phyloP scores from a whole-genome alignment of 2,113 vertebrate genomes.

The Melanerpes aurifrons region DNA sequence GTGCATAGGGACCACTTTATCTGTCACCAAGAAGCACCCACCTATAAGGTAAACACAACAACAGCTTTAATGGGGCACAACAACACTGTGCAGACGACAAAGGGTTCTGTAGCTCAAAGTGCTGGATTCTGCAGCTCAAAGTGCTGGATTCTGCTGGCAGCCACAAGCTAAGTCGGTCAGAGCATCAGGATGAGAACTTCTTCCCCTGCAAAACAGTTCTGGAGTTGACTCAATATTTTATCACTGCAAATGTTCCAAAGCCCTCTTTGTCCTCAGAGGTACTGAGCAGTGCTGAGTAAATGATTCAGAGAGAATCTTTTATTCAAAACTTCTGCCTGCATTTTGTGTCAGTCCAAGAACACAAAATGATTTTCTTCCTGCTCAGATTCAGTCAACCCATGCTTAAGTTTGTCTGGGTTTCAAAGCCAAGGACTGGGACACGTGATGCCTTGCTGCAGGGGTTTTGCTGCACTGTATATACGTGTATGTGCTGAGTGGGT shows the following conservation, averaged over 20 bases:
- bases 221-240: constrained; percentile 17
- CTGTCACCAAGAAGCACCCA: not conserved
- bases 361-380: not conserved
- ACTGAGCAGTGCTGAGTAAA: not conserved
- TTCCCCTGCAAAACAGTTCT: not conserved
- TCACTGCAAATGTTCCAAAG: constrained; percentile 13
- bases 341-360: constrained; percentile 44
- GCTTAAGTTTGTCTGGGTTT: not conserved
- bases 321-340: constrained; percentile 50
- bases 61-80: not conserved
- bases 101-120: not conserved
- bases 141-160: not conserved
- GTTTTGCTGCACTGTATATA: not conserved
- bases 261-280: not conserved
- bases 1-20: not conserved
- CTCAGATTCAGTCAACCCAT: not conserved
- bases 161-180: not conserved
- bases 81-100: not conserved
- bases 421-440: not conserved
- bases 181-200: not conserved
- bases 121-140: not conserved
- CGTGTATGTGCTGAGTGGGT: not conserved
- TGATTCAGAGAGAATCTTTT: constrained; percentile 56
- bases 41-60: not conserved
- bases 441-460: not conserved